Percentiles rank a stretch among this genome's conserved stretches.
Conservation (phyloP, 2,888 invertebrate genomes). For the Drosophila glabriapex region DNA sequence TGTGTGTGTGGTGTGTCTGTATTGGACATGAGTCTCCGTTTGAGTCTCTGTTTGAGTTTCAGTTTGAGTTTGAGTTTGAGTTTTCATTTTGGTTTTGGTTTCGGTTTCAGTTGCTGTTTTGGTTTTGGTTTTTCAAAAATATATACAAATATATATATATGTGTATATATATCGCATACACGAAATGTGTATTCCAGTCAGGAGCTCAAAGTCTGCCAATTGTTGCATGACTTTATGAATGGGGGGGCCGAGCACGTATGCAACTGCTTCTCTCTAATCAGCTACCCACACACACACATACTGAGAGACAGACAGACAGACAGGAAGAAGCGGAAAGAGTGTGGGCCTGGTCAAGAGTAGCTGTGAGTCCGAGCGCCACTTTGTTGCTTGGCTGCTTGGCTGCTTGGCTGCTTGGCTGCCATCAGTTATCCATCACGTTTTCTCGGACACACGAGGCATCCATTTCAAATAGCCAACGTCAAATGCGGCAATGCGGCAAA, state of each 20-base stretch:
- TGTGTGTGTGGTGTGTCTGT: constrained; percentile 46
- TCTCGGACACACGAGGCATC: constrained; percentile 83
- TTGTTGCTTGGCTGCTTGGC: constrained; percentile 10
- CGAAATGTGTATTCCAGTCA: constrained; percentile 75
- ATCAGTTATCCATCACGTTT: constrained; percentile 84
- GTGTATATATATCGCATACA: constrained; percentile 11
- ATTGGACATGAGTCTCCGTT: constrained; percentile 21
- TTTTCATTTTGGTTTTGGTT: constrained; percentile 51
- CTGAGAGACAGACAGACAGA: constrained; percentile 44
- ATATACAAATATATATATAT: constrained; percentile 6
- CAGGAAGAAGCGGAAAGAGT: constrained; percentile 63
- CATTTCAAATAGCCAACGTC: constrained; percentile 79
- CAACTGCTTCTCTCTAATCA: constrained; percentile 73
- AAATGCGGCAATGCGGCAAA: constrained; percentile 23
- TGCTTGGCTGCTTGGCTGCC: constrained; percentile 46
- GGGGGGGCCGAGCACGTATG: constrained; percentile 66
- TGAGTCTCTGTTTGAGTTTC: constrained; percentile 31
- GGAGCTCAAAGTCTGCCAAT: constrained; percentile 63
- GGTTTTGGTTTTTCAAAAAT: constrained; percentile 72
- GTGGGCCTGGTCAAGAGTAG: constrained; percentile 48
- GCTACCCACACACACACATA: constrained; percentile 7
- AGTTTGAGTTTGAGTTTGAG: constrained; percentile 41
- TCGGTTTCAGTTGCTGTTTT: constrained; percentile 20
- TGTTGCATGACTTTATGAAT: constrained; percentile 71
- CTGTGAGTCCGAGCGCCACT: constrained; percentile 28